A percentile compares a stretch with the other conserved stretches of the same genome.
Conservation (phyloP, 2,797 vertebrate species). For the Darevskia mixta region DNA sequence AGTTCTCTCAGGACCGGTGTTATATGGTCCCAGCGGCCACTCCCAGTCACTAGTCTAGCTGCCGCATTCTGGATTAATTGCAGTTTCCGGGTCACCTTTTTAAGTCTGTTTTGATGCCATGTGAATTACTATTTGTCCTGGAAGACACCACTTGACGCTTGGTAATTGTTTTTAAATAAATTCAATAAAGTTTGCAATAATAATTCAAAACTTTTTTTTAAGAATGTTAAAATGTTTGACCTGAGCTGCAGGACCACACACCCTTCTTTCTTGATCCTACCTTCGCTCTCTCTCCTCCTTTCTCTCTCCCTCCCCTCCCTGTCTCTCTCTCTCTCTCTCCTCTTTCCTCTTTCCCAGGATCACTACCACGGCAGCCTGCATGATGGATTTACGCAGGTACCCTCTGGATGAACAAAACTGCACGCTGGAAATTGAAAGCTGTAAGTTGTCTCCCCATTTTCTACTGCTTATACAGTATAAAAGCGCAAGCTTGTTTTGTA, state of each 20-base stretch:
- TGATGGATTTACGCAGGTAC: conserved; percentile 96
- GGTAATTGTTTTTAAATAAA: too few species aligned
- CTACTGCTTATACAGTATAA: not conserved
- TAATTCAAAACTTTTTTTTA: not conserved
- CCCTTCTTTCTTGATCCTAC: not conserved
- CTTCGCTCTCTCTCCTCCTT: conserved; percentile 3
- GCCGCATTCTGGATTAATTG: too few species aligned
- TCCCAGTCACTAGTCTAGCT: too few species aligned
- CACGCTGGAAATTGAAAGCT: conserved; percentile 95
- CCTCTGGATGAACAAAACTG: conserved; percentile 97
- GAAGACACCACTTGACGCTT: too few species aligned
- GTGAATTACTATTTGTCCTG: too few species aligned
- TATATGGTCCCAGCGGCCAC: too few species aligned
- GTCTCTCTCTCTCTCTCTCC: not conserved
- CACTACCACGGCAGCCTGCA: conserved; percentile 95
- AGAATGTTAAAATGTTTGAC: not conserved
- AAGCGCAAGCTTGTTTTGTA: conserved; percentile 13
- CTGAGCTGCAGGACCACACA: not conserved
- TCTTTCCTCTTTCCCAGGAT: conserved; percentile 79
- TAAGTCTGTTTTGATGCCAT: too few species aligned
- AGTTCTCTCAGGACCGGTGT: too few species aligned
- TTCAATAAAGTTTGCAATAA: not conserved
- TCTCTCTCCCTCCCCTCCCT: not conserved
- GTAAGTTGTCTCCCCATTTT: conserved; percentile 81
- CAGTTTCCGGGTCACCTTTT: too few species aligned